Conservation (phyloP, 1,140 invertebrate genomes). For the Pollicipes pollicipes region DNA sequence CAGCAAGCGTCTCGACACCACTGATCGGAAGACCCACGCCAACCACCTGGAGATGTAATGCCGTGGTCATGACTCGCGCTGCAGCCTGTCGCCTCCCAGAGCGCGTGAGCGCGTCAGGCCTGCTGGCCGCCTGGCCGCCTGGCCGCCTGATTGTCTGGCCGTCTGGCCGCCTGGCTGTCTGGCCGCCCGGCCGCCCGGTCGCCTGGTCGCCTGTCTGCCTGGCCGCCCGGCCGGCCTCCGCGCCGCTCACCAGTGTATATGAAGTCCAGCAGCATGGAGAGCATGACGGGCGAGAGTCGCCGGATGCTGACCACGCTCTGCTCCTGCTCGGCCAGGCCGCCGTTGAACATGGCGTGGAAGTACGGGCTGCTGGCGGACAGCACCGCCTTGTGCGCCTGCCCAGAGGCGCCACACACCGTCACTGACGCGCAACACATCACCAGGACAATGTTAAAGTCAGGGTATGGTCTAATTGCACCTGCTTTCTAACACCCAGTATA, state of each 20-base stretch:
- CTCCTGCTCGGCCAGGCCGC: slow-evolving; percentile 59
- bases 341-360: slow-evolving; percentile 87
- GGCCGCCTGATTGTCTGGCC: too few relatives aligned
- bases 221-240: too few relatives aligned
- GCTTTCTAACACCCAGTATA: neutral
- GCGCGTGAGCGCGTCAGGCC: too few relatives aligned
- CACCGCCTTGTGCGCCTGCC: slow-evolving; percentile 71
- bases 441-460: slow-evolving; percentile 3
- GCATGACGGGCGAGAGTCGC: slow-evolving; percentile 49
- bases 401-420: slow-evolving; percentile 18
- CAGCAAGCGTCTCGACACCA: too few relatives aligned
- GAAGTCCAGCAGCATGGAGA: slow-evolving; percentile 61
- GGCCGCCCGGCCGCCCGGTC: too few relatives aligned
- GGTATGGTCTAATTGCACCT: neutral
- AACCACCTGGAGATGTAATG: too few relatives aligned
- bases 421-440: neutral
- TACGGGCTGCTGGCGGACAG: slow-evolving; percentile 82
- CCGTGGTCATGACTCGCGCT: too few relatives aligned
- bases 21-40: too few relatives aligned
- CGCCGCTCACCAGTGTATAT: slow-evolving; percentile 68
- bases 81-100: too few relatives aligned
- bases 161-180: too few relatives aligned
- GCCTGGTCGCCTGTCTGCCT: too few relatives aligned
- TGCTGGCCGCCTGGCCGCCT: too few relatives aligned
- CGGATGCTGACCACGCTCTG: slow-evolving; percentile 49